Conservation (phyloP, 2,888 invertebrate genomes). For the Yponomeuta malinellus region DNA sequence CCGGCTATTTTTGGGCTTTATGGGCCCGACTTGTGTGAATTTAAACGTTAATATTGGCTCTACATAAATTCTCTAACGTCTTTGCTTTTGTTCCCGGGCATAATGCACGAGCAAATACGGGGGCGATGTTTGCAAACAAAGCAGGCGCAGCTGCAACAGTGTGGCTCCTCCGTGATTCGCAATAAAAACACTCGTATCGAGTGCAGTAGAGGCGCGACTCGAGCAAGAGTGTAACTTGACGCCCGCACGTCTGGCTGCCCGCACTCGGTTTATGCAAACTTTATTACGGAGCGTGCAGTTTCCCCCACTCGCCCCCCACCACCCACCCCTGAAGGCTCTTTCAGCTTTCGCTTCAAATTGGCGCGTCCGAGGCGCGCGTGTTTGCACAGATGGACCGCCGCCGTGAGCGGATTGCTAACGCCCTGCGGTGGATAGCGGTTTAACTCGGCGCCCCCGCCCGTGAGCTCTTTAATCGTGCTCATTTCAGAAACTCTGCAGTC, state of each 20-base stretch:
- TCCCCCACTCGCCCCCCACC: slow-evolving; percentile 29
- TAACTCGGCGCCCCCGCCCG: not conserved
- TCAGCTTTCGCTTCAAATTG: slow-evolving; percentile 41
- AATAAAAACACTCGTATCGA: slow-evolving; percentile 55
- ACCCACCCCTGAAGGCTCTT: slow-evolving; percentile 32
- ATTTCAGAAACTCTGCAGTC: not conserved
- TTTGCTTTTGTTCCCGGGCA: not conserved
- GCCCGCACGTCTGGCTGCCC: slow-evolving; percentile 43
- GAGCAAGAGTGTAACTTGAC: slow-evolving; percentile 45
- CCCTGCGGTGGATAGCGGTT: slow-evolving; percentile 2
- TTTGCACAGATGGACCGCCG: slow-evolving; percentile 65
- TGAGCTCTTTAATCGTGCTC: not conserved
- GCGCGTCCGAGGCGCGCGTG: slow-evolving; percentile 63
- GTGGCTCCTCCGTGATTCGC: slow-evolving; percentile 62
- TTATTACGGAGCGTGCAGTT: slow-evolving; percentile 61
- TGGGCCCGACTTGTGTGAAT: slow-evolving; percentile 31
- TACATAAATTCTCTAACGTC: not conserved
- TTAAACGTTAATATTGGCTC: slow-evolving; percentile 41
- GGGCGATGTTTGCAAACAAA: slow-evolving; percentile 55
- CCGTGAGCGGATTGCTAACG: slow-evolving; percentile 50
- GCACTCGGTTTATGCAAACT: slow-evolving; percentile 67
- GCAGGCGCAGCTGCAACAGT: slow-evolving; percentile 52
- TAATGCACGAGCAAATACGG: slow-evolving; percentile 29
- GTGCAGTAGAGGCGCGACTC: slow-evolving; percentile 11
- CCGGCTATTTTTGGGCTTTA: slow-evolving; percentile 40